Percentiles rank a stretch among this genome's conserved stretches.
Evolutionary conservation across 2,888 invertebrate genomes (phyloP).

Genomic region (Synanthedon vespiformis): DNA sequence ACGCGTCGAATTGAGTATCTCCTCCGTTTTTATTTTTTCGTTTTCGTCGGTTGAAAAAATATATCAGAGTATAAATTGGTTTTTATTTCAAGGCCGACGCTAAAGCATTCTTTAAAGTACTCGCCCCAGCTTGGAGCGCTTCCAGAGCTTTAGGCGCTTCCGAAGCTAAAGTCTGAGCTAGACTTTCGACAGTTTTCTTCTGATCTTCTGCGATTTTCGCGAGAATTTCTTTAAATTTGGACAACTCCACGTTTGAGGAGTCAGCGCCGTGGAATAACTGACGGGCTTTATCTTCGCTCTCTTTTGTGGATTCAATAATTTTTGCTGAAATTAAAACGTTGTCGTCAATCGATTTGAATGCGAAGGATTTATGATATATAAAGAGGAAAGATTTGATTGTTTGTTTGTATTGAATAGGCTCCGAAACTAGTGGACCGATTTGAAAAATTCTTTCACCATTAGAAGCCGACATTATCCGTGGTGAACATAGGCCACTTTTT

Average conservation of each 20-base stretch:
- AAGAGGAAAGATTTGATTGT: too few relatives aligned
- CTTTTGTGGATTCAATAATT: conserved; percentile 22
- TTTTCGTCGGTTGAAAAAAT: too few relatives aligned
- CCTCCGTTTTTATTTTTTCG: too few relatives aligned
- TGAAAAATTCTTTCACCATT: too few relatives aligned
- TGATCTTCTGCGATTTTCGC: neutral
- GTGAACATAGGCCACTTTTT: too few relatives aligned
- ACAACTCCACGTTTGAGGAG: conserved; percentile 14
- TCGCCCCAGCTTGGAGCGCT: conserved; percentile 21
- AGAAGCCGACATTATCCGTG: too few relatives aligned
- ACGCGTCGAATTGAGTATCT: too few relatives aligned
- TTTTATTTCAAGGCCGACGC: conserved; percentile 11
- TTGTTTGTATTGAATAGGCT: too few relatives aligned
- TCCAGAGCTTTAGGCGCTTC: conserved; percentile 22
- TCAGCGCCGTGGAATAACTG: conserved; percentile 19
- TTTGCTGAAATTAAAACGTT: conserved; percentile 15
- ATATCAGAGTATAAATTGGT: neutral
- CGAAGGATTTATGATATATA: neutral
- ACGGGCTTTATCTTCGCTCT: conserved; percentile 24
- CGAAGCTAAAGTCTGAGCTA: conserved; percentile 12
- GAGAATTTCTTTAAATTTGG: conserved; percentile 2
- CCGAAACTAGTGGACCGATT: too few relatives aligned
- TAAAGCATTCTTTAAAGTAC: neutral
- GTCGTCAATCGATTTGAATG: too few relatives aligned
- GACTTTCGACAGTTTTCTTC: neutral